These are phyloP conservation scores for Pantherophis guttatus DNA, from an alignment of 2,113 vertebrate genomes.

Conservation along the genomic window DNA sequence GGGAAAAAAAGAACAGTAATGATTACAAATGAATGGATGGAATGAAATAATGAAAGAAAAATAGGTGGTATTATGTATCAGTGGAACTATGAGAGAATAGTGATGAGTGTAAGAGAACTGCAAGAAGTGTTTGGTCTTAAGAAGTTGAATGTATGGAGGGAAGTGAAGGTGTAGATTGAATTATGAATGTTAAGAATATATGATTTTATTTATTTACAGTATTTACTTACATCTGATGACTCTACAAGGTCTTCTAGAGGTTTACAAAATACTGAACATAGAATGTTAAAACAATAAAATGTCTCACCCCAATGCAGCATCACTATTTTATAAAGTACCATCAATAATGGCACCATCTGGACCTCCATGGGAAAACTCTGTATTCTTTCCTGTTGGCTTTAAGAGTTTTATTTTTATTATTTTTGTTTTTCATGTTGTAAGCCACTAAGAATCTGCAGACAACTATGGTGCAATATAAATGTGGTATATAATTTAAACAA, in stretches of 20 bases:
- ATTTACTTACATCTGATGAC: background rate
- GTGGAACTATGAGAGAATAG: background rate
- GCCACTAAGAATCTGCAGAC: background rate
- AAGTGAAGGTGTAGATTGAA: background rate
- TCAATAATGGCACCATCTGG: background rate
- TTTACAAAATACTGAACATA: background rate
- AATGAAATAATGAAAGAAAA: background rate
- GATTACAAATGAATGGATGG: fast-evolving
- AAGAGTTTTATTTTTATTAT: background rate
- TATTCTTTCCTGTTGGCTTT: background rate
- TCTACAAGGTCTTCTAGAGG: background rate
- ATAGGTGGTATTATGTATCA: background rate
- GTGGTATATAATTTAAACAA: background rate
- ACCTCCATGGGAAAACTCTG: background rate
- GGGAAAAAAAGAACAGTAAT: background rate
- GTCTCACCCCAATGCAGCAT: background rate
- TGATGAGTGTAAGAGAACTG: background rate
- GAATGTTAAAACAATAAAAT: background rate
- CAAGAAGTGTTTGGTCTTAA: background rate
- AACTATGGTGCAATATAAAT: background rate
- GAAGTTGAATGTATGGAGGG: background rate
- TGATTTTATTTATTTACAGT: background rate
- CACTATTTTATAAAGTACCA: background rate
- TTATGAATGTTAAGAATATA: background rate
- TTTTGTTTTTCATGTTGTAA: background rate